Evolutionary conservation across 2,888 invertebrate species (phyloP), one percentile per base, ranked within the genome.

Genomic region (Hydriomena furcata): DNA sequence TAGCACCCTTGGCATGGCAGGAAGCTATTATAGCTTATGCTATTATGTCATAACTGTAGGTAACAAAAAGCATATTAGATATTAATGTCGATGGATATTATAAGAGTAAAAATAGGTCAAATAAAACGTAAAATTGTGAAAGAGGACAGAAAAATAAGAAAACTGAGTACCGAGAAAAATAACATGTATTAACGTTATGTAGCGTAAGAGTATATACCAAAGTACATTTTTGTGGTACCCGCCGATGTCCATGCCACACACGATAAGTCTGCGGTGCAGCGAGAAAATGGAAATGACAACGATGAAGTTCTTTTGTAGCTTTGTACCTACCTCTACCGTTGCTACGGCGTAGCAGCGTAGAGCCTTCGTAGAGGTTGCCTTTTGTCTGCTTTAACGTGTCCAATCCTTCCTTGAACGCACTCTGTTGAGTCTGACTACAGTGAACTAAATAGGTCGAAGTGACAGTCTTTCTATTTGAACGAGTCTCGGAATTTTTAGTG

Each of bases 281-380:
- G 63, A 69, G 76, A 76, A 81, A 83, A 84, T 83, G 81, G 78
- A 78, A 82, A 80, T 81, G 82, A 82, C 81, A 78, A 69, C 76
- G 68, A 73, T 71, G 76, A 72, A 71, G 71, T 76, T 82, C 79
- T 83, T 80, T 83, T 84, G 82, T 79, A 65, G 63, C 46, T 44
- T 12, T 17, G 35, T 21, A 37, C 32, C 38, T 54, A 50, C 42
- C 25, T 27, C 43, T 37, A 43, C 40, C 43, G 28, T 43, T n/a
- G n/a, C 38, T 40, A 44, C 38, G 50, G 23, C 38, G 50, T 24
- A 25, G 43, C 37, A 25, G 27, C 34, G 24, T 31, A 41, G 37
- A 8, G 27, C 13, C 41, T 17, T 21, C 38, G 43, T 42, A 40
- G 37, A 20, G 34, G 12, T 30, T 31, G 36, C 37, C 44, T 52